Evolutionary conservation across 53 echinoderm and acorn worm genomes (phyloP).

Genomic region (Antedon mediterranea): DNA sequence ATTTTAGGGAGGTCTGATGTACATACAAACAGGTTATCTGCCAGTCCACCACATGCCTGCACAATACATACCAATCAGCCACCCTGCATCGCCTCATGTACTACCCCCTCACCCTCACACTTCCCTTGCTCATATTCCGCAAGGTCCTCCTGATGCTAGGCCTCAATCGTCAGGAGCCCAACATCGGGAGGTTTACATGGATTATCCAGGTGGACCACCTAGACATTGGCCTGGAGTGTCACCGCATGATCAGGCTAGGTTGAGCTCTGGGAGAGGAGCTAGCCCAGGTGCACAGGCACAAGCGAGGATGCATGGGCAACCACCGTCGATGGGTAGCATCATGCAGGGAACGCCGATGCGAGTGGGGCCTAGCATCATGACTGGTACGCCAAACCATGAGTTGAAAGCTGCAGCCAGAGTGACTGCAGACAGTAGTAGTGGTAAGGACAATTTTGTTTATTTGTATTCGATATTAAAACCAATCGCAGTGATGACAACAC

Average conservation of each 20-base stretch:
- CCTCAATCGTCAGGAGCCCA: constrained; percentile 38
- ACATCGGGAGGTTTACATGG: neutral
- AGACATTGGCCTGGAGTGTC: constrained; percentile 12
- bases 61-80: constrained; percentile 4
- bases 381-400: constrained; percentile 71
- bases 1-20: neutral
- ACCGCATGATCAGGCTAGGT: neutral
- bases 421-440: constrained; percentile 34
- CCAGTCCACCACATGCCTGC: constrained; percentile 5
- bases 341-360: constrained; percentile 65
- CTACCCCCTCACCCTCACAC: constrained; percentile 16
- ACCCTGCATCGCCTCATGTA: constrained; percentile 17
- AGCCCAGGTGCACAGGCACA: constrained; percentile 13
- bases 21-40: neutral
- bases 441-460: constrained; percentile 3
- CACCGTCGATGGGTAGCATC: constrained; percentile 42
- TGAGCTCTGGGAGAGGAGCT: constrained; percentile 27
- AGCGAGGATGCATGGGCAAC: neutral
- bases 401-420: constrained; percentile 37
- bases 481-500: too few relatives aligned
- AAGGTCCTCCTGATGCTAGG: constrained; percentile 30
- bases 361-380: constrained; percentile 49
- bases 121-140: constrained; percentile 19
- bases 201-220: neutral
- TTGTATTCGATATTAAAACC: too few relatives aligned